phyloP scores from a whole-genome alignment of 2,888 invertebrate genomes.

The Silvanus unidentatus region DNA sequence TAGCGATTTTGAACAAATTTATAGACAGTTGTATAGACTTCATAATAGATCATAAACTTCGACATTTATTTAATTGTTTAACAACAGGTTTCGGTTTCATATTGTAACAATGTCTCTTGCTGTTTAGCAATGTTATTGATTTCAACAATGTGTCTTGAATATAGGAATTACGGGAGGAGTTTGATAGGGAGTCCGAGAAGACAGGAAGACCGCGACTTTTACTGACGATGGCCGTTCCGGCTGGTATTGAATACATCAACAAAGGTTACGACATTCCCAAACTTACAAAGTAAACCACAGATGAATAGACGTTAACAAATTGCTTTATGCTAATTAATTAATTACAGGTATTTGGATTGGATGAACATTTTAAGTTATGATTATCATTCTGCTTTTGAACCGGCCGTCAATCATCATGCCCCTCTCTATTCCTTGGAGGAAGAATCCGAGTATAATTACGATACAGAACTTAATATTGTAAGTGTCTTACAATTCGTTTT shows the following conservation, averaged over 20 bases:
- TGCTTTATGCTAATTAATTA: background rate
- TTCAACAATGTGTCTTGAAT: too few species aligned
- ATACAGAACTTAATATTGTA: conserved; percentile 82
- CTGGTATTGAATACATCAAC: conserved; percentile 87
- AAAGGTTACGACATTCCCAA: conserved; percentile 89
- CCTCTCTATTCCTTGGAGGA: conserved; percentile 78
- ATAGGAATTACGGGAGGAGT: conserved; percentile 81
- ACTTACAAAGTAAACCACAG: conserved; percentile 63
- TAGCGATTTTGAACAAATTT: too few species aligned
- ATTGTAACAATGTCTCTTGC: too few species aligned
- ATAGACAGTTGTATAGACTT: too few species aligned
- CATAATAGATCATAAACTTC: too few species aligned
- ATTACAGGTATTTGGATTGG: conserved; percentile 75
- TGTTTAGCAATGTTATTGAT: too few species aligned
- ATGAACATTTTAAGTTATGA: conserved; percentile 88
- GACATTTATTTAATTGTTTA: too few species aligned
- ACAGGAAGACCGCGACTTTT: conserved; percentile 74
- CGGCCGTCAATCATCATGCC: conserved; percentile 86
- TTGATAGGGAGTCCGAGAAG: conserved; percentile 77
- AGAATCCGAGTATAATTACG: conserved; percentile 80
- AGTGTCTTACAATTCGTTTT: conserved; percentile 42
- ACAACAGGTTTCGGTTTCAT: too few species aligned
- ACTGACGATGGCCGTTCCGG: conserved; percentile 90
- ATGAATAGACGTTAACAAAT: background rate
- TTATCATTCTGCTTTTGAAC: conserved; percentile 88